A percentile compares a stretch with the other conserved stretches of the same genome.
Evolutionary conservation across 2,888 invertebrate genomes (phyloP).

Genomic region (Euphydryas editha): DNA sequence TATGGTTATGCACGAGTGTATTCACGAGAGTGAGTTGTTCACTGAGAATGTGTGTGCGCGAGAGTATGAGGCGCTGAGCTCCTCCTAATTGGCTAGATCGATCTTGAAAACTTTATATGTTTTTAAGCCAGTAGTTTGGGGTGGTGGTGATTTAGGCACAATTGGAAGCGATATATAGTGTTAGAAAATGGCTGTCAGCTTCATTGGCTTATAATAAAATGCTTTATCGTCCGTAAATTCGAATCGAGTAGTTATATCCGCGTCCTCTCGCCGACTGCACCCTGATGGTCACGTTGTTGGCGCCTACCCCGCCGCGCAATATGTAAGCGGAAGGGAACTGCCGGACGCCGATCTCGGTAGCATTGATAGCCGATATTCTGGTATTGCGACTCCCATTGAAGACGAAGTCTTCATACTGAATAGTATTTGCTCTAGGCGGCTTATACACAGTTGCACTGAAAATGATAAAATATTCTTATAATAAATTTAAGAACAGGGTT

Average conservation of each 20-base stretch:
- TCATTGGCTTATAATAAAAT: not conserved
- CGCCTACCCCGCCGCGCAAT: conserved; percentile 51
- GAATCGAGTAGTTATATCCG: conserved; percentile 65
- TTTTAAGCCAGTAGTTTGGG: too few species aligned
- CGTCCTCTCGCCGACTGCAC: conserved; percentile 59
- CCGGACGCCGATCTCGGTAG: conserved; percentile 58
- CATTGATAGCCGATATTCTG: conserved; percentile 58
- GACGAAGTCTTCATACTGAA: conserved; percentile 63
- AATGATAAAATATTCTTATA: too few species aligned
- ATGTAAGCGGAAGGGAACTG: conserved; percentile 60
- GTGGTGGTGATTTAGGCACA: too few species aligned
- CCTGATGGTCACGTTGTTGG: conserved; percentile 58
- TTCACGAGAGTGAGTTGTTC: too few species aligned
- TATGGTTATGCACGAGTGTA: too few species aligned
- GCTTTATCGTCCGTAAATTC: not conserved
- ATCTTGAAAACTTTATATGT: too few species aligned
- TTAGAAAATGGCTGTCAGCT: too few species aligned
- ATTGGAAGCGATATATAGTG: too few species aligned
- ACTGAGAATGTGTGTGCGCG: too few species aligned
- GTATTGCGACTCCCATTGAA: conserved; percentile 59
- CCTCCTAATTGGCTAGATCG: too few species aligned
- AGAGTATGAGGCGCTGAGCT: too few species aligned
- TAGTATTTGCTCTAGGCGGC: conserved; percentile 49
- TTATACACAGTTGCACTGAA: conserved; percentile 55
- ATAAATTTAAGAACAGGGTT: too few species aligned